Percentiles rank a stretch among this genome's conserved stretches.
Conservation (phyloP, 2,797 vertebrate species). For the Taenioides sp. region DNA sequence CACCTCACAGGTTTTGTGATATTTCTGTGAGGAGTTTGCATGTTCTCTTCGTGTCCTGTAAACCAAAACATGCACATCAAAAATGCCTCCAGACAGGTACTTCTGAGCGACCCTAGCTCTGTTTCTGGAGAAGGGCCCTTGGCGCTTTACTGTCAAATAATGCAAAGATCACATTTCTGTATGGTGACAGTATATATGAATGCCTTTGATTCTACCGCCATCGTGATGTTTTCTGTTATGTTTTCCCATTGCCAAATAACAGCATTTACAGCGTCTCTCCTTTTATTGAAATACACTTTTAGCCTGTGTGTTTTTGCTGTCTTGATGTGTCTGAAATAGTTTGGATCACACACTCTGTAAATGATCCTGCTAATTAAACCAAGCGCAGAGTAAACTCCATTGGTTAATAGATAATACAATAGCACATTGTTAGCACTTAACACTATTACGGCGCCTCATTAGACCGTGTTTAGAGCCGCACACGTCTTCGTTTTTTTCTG, state of each 20-base stretch:
- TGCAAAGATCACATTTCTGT: too few relatives aligned
- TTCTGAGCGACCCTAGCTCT: too few relatives aligned
- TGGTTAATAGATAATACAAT: background rate
- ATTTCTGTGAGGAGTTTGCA: too few relatives aligned
- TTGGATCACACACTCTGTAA: background rate
- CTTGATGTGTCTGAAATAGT: background rate
- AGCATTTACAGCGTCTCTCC: background rate
- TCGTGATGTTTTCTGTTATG: too few relatives aligned
- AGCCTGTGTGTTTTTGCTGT: background rate
- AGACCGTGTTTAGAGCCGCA: background rate
- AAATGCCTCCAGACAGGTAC: too few relatives aligned
- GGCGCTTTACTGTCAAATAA: too few relatives aligned
- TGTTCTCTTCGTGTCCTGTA: too few relatives aligned
- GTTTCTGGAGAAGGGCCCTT: too few relatives aligned
- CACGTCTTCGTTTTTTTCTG: background rate
- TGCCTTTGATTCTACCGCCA: too few relatives aligned
- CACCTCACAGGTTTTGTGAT: too few relatives aligned
- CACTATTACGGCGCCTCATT: background rate
- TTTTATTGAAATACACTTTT: background rate
- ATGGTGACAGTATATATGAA: too few relatives aligned
- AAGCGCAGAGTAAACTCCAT: background rate
- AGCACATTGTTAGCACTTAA: background rate
- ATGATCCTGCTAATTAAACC: background rate
- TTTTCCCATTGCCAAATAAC: background rate
- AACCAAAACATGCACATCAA: too few relatives aligned